Evolutionary conservation across 2,797 vertebrate species (phyloP), one percentile per base, ranked within the genome.

Genomic region (Bucorvus abyssinicus): DNA sequence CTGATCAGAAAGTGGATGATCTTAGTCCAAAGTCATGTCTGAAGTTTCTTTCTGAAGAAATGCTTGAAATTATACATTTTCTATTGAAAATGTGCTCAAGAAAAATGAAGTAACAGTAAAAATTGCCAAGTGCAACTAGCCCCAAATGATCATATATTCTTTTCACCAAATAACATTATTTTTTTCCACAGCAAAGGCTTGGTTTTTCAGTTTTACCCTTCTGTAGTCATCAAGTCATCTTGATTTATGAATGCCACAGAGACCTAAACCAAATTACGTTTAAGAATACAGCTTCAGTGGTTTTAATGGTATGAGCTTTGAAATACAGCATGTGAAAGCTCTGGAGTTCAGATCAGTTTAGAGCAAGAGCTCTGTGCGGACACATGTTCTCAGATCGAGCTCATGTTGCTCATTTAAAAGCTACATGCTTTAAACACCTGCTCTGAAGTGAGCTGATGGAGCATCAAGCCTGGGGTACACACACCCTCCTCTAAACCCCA

Each of bases 281-380:
- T 82, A 65, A 92, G 85, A 95, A 76, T 38, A 63, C 32, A 50
- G 86, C 89, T 90, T 91, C 90, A 64, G 74, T 53, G 60, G 26
- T 53, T 95, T 89, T 64, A 74, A 74, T 44, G 60, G 40, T 21
- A 74, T 12, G 26, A 87, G 10, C 59, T 75, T 55, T 89, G 87
- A 86, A 81, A 89, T 18, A 84, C 50, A 87, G 60, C 68, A 40
- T 12, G 27, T 1, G 20, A 80, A 93, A 61, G 49, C 70, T 64
- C 61, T 40, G 60, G 74, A 84, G 78, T 73, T 94, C 29, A 81
- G 38, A n/a, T 69, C 32, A 78, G 65, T 42, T 68, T 18, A 78
- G 71, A 44, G 68, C 71, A 53, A 71, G 83, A 75, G 79, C 79
- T 50, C 79, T 57, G 30, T 27, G 55, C n/a, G 50, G 87, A 85